A percentile compares a stretch with the other conserved stretches of the same genome.
Evolutionary conservation across 2,113 vertebrate species (phyloP).

Genomic region (Dermatemys mawii): DNA sequence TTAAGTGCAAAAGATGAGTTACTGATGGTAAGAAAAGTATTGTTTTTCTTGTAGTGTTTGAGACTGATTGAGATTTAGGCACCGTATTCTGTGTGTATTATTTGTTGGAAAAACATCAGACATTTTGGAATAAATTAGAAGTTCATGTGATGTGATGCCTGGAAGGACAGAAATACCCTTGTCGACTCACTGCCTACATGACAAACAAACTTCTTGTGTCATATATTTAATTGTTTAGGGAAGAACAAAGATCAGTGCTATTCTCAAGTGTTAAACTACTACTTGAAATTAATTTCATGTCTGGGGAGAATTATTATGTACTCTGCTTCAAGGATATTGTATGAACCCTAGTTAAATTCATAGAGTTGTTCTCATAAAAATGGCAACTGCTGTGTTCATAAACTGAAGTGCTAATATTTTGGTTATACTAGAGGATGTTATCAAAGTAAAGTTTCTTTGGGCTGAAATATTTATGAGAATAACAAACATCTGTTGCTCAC

Average conservation of each 20-base stretch:
- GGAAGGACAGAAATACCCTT: constrained; percentile 61
- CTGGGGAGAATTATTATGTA: constrained; percentile 31
- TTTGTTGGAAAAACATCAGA: constrained; percentile 48
- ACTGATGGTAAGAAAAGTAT: neutral
- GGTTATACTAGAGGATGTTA: constrained; percentile 24
- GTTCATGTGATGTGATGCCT: constrained; percentile 64
- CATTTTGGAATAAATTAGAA: constrained; percentile 71
- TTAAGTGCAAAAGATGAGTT: neutral
- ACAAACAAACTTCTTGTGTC: constrained; percentile 67
- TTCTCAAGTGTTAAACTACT: constrained; percentile 54
- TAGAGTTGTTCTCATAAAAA: constrained; percentile 36
- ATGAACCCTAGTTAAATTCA: constrained; percentile 20
- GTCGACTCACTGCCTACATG: constrained; percentile 35
- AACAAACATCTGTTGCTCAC: neutral
- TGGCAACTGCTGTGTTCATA: constrained; percentile 13
- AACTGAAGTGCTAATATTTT: constrained; percentile 38
- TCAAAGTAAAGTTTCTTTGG: constrained; percentile 31
- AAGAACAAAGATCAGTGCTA: constrained; percentile 59
- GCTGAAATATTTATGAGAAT: constrained; percentile 1
- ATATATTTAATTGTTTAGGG: constrained; percentile 41
- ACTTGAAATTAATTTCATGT: constrained; percentile 58
- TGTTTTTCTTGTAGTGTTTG: neutral
- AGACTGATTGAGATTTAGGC: neutral
- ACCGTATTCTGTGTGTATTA: neutral
- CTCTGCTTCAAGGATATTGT: constrained; percentile 36